Conservation (phyloP, 1,140 invertebrate genomes). For the Cecropterus lyciades region DNA sequence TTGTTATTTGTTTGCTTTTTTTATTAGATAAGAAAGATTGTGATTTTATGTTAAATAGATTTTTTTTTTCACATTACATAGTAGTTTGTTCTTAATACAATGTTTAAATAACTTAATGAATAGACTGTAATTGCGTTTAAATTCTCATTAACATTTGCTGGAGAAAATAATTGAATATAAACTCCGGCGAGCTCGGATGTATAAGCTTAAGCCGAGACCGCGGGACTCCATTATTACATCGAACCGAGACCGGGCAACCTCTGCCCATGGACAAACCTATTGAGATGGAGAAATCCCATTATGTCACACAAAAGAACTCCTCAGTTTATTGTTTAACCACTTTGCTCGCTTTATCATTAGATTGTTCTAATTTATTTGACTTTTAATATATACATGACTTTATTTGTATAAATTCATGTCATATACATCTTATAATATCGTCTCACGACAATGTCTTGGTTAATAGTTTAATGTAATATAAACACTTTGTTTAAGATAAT, state of each 20-base stretch:
- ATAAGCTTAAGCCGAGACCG: constrained; percentile 19
- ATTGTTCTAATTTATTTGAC: neutral
- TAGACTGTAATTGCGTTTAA: constrained; percentile 8
- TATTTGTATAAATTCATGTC: no score
- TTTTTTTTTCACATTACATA: no score
- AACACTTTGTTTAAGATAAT: neutral
- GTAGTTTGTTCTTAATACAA: no score
- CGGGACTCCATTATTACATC: constrained; percentile 21
- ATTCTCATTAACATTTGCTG: constrained; percentile 21
- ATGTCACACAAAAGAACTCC: constrained; percentile 19
- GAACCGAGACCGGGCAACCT: constrained; percentile 8
- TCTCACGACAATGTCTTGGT: no score
- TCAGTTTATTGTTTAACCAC: constrained; percentile 6
- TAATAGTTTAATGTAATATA: no score
- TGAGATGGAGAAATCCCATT: constrained; percentile 17
- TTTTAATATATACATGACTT: no score
- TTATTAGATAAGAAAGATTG: no score
- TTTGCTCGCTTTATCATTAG: constrained; percentile 8
- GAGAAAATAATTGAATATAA: constrained; percentile 26
- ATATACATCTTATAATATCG: no score
- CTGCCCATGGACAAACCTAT: constrained; percentile 5
- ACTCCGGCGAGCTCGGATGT: constrained; percentile 15
- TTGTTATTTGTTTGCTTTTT: no score
- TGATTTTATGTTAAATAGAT: no score
- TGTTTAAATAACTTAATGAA: constrained; percentile 6